phyloP scores from a whole-genome alignment of 2,113 vertebrate species.

The Xyrauchen texanus region DNA sequence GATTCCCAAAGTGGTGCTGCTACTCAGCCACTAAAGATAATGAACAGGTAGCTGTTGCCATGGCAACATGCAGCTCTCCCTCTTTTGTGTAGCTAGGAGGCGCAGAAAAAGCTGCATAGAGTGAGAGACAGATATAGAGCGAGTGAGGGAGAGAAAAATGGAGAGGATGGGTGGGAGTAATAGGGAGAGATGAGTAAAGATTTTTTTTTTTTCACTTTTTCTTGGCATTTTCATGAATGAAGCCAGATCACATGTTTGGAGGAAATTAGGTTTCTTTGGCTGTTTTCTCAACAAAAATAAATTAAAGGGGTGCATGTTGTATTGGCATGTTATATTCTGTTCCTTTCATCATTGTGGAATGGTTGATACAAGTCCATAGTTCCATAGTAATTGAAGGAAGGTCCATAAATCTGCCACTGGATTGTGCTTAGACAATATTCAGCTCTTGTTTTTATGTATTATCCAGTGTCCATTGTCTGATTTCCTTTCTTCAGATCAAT shows the following conservation, averaged over 20 bases:
- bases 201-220: slow-evolving; percentile 6
- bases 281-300: background rate
- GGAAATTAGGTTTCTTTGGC: slow-evolving; percentile 33
- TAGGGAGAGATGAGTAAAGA: slow-evolving; percentile 17
- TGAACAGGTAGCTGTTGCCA: slow-evolving; percentile 65
- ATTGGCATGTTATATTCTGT: slow-evolving; percentile 21
- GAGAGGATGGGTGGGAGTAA: slow-evolving; percentile 32
- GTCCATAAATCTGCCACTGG: background rate
- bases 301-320: too few relatives aligned
- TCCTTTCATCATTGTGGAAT: slow-evolving; percentile 26
- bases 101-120: slow-evolving; percentile 50
- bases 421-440: background rate
- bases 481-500: slow-evolving; percentile 38
- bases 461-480: slow-evolving; percentile 43
- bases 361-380: background rate
- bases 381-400: background rate
- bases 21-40: slow-evolving; percentile 46
- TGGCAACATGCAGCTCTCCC: slow-evolving; percentile 61
- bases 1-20: slow-evolving; percentile 47
- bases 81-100: slow-evolving; percentile 41
- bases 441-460: slow-evolving; percentile 13
- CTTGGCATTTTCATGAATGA: slow-evolving; percentile 52
- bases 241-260: slow-evolving; percentile 34
- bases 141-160: slow-evolving; percentile 37
- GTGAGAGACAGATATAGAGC: slow-evolving; percentile 39